phyloP scores from a whole-genome alignment of 2,888 invertebrate species.

The Escarpia spicata region DNA sequence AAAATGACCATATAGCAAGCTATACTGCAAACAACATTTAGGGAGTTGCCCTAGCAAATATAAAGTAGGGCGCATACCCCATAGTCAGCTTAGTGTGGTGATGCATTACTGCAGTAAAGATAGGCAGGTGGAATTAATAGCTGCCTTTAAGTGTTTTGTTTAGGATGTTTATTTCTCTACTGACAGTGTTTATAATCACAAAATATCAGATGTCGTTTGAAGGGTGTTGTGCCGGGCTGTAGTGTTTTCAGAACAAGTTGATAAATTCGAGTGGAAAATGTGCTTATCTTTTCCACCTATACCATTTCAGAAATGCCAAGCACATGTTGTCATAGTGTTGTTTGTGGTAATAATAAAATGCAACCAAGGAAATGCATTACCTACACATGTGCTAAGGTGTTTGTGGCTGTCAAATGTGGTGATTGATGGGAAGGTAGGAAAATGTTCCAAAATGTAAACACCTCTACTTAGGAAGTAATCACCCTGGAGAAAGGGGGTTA shows the following conservation, averaged over 20 bases:
- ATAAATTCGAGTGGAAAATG: neutral
- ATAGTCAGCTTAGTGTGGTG: neutral
- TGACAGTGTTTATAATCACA: constrained; percentile 6
- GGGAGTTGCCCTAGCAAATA: neutral
- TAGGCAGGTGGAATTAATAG: neutral
- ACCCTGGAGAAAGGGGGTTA: no score
- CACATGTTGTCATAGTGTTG: no score
- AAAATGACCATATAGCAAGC: no score
- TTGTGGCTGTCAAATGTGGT: no score
- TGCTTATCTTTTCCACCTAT: neutral
- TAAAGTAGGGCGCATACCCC: neutral
- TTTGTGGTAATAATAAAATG: no score
- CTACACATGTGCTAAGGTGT: no score
- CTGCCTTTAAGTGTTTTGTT: neutral
- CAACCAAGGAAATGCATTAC: no score
- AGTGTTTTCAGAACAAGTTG: neutral
- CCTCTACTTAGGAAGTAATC: no score
- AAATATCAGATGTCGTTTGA: neutral
- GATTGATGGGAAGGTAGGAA: no score
- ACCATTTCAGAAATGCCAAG: neutral
- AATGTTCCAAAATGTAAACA: no score
- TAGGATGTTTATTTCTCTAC: neutral
- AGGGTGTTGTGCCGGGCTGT: neutral
- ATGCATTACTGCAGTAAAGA: neutral
- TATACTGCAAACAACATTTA: neutral